phyloP scores from a whole-genome alignment of 1,140 invertebrate species.

The Plectrocnemia conspersa region DNA sequence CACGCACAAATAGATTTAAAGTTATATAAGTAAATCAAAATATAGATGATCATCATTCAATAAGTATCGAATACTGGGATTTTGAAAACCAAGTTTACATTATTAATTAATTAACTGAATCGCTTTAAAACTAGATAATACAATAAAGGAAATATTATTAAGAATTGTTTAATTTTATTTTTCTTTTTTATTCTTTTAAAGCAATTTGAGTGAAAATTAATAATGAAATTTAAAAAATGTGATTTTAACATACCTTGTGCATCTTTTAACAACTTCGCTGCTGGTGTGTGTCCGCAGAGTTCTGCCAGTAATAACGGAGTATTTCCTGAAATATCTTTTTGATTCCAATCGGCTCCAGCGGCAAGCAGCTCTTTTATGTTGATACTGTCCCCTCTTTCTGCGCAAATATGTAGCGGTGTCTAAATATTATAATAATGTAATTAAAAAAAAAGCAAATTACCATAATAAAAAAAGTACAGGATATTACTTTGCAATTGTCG shows the following conservation, averaged over 20 bases:
- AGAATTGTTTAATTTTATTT: no score
- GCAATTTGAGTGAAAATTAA: background rate
- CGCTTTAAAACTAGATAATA: no score
- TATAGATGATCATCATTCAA: no score
- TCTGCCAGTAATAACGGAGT: slow-evolving; percentile 73
- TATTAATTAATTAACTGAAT: no score
- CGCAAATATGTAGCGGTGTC: slow-evolving; percentile 75
- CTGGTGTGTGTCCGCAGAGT: slow-evolving; percentile 62
- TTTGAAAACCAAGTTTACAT: no score
- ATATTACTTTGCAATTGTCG: slow-evolving; percentile 55
- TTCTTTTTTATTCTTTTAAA: no score
- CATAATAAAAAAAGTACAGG: slow-evolving; percentile 47
- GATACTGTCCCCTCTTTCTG: slow-evolving; percentile 70
- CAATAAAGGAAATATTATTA: no score
- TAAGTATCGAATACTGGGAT: no score
- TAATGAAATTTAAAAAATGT: background rate
- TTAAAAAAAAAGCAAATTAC: no score
- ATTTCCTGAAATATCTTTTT: slow-evolving; percentile 62
- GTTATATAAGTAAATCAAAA: no score
- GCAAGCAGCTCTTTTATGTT: slow-evolving; percentile 66
- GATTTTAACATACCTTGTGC: slow-evolving; percentile 57
- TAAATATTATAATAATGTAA: slow-evolving; percentile 42
- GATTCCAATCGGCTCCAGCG: slow-evolving; percentile 61
- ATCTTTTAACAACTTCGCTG: slow-evolving; percentile 62
- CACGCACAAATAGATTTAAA: no score